Conservation (phyloP, 2,113 vertebrate genomes). For the Azemiops feae region DNA sequence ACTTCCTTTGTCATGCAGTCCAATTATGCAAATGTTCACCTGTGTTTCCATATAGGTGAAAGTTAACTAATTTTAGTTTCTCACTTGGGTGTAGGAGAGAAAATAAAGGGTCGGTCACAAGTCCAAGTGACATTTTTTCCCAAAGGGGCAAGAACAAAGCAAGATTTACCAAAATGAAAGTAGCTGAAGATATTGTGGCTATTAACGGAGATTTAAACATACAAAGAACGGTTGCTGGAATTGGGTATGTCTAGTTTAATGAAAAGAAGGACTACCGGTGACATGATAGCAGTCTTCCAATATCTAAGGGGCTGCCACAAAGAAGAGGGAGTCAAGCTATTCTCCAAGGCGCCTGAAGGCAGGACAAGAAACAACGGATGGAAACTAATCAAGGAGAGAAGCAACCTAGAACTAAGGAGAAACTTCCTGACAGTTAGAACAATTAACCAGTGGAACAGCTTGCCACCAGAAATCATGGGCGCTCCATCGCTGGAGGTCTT, state of each 20-base stretch:
- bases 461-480: too few species aligned
- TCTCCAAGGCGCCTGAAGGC: background rate
- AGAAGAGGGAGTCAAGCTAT: background rate
- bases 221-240: background rate
- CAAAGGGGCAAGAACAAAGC: background rate
- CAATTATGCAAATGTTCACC: conserved; percentile 45
- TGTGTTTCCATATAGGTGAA: conserved; percentile 2
- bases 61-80: conserved; percentile 43
- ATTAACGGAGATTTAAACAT: background rate
- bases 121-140: background rate
- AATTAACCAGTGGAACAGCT: too few species aligned
- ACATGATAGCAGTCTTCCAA: background rate
- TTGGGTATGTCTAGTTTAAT: background rate
- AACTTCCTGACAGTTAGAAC: too few species aligned
- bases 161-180: background rate
- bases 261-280: background rate
- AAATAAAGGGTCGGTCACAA: background rate
- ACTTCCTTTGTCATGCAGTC: background rate
- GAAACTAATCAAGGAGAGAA: background rate
- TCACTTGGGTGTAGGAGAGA: background rate
- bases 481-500: too few species aligned
- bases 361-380: background rate
- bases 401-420: background rate
- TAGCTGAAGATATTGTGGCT: too few species aligned
- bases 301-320: background rate